Evolutionary conservation across 2,113 vertebrate species (phyloP).

Genomic region (Glaucidium brasilianum): DNA sequence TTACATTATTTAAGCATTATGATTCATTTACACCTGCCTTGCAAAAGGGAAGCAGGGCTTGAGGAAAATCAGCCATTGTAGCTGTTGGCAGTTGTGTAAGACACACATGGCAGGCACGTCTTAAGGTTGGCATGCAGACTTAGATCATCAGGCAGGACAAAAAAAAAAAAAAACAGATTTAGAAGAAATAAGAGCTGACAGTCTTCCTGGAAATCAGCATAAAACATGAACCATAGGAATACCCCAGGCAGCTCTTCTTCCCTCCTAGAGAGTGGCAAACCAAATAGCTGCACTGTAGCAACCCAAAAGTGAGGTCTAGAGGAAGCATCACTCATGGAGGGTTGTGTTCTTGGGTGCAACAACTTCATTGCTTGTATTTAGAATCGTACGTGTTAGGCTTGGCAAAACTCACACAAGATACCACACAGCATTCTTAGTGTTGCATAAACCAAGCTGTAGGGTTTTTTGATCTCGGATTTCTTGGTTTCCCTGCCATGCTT

Average conservation of each 20-base stretch:
- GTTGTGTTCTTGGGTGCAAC: background rate
- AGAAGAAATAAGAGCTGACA: background rate
- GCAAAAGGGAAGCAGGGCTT: background rate
- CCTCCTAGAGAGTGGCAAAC: background rate
- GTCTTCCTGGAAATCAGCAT: background rate
- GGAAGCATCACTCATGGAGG: background rate
- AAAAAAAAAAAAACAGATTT: background rate
- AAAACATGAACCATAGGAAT: background rate
- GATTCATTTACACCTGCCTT: background rate
- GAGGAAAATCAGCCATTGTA: rapidly evolving
- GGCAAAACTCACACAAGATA: background rate
- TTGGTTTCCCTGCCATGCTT: background rate
- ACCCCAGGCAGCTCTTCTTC: background rate
- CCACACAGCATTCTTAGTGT: background rate
- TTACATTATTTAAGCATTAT: background rate
- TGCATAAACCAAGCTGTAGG: background rate
- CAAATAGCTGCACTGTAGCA: background rate
- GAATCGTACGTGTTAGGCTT: background rate
- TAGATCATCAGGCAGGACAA: background rate
- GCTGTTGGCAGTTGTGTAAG: rapidly evolving
- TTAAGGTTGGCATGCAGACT: background rate
- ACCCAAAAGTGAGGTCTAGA: background rate
- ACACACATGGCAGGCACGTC: background rate
- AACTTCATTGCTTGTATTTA: background rate
- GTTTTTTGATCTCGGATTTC: background rate